Base-by-base conservation (phyloP, 1,140 invertebrate species). In the Listronotus oregonensis region DNA sequence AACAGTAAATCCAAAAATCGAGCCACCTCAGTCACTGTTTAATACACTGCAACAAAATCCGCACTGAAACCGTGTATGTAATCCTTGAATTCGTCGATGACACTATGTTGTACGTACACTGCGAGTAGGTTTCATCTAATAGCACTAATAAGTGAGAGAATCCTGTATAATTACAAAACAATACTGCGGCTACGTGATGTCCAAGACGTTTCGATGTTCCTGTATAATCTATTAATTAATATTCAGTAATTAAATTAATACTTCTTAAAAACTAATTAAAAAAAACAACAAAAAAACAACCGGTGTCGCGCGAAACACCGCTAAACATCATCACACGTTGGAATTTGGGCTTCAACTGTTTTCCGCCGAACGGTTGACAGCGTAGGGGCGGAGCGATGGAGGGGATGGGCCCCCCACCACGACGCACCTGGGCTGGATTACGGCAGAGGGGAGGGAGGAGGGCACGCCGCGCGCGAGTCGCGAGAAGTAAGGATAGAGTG, bases 381-480 rank as follows among this genome's bases (percentile, higher is more conserved):
- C 56, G 40, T 32, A 58, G 64, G 64, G 64, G 64, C 64, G 64
- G 64, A 66, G 64, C 64, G 14, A 37, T 58, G 64, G 57, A 46
- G 64, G 64, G 64, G 57, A 59, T 58, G 64, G 7, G n/a, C 21
- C 27, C 64, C n/a, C 55, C 64, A 59, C 64, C 56, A 57, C 39
- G 15, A 39, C 17, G 39, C 56, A 66, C 64, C 55, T 59, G 64
- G 64, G 64, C 64, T 34, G 64, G 63, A 50, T 55, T 55, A 50
- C n/a, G 43, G 44, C n/a, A 42, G 52, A 52, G 60, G 39, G 21
- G 10, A 34, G 51, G 44, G 31, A 9, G 54, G 52, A 51, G 37
- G 54, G 37, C 43, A 21, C 32, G 12, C 18, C 43, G n/a, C 32
- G 34, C 18, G 40, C 42, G 40, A 57, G 40, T 43, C 49, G 50